Conservation (phyloP, 2,888 invertebrate species). For the Ethmia dodecea region DNA sequence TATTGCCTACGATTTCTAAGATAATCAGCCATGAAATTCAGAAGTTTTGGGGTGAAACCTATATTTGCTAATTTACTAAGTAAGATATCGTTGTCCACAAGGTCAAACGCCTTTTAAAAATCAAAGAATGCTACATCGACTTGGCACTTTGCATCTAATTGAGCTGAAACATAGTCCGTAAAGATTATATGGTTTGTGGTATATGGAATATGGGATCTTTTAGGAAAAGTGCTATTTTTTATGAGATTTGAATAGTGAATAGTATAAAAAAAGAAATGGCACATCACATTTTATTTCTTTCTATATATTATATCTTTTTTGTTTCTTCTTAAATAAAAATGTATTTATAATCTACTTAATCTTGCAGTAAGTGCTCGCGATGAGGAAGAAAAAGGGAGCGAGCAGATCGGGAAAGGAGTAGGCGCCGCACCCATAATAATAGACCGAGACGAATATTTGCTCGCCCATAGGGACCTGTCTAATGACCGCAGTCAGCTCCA, state of each 20-base stretch:
- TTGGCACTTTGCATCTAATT: background rate
- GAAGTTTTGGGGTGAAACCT: background rate
- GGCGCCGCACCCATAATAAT: conserved; percentile 36
- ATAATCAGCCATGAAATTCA: background rate
- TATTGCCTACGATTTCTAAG: background rate
- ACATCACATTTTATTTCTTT: conserved; percentile 4
- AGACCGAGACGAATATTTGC: conserved; percentile 56
- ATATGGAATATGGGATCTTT: too few species aligned
- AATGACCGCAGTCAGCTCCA: conserved; percentile 48
- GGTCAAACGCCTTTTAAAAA: background rate
- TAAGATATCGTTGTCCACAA: background rate
- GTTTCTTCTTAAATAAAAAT: conserved; percentile 1
- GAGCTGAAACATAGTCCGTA: background rate
- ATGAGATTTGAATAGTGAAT: too few species aligned
- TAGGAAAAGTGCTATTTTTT: too few species aligned
- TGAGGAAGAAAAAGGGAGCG: conserved; percentile 16
- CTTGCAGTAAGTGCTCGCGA: conserved; percentile 20
- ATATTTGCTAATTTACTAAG: background rate
- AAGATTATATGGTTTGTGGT: background rate
- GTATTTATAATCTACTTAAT: conserved; percentile 1
- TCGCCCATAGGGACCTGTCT: conserved; percentile 49
- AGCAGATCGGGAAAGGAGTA: conserved; percentile 45
- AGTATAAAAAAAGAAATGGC: too few species aligned
- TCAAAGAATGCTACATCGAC: background rate
- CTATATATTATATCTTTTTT: too few species aligned